Conservation (phyloP, 1,140 invertebrate genomes). For the Lepeophtheirus salmonis region DNA sequence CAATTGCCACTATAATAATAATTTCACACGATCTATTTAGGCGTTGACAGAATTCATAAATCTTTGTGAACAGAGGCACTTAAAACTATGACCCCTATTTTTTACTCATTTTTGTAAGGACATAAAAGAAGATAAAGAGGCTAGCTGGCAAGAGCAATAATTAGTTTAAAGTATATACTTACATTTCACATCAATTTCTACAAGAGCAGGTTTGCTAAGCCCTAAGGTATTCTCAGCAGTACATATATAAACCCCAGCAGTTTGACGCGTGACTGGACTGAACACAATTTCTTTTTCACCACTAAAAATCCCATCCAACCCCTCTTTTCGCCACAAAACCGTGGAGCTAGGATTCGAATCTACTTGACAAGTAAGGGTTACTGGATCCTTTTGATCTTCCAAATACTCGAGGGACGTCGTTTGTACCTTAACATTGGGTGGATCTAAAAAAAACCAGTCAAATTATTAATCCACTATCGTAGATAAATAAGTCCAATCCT, state of each 20-base stretch:
- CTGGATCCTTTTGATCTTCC: conserved; percentile 25
- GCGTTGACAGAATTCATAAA: too few species aligned
- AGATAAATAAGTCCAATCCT: not conserved
- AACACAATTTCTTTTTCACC: conserved; percentile 2
- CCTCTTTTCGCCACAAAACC: conserved; percentile 45
- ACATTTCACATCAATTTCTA: conserved; percentile 72
- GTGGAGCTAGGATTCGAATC: conserved; percentile 66
- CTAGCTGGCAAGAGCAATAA: not conserved
- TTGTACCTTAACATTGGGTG: conserved; percentile 2
- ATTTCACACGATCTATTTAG: too few species aligned
- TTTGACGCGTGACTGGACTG: conserved; percentile 12
- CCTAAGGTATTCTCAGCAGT: conserved; percentile 60
- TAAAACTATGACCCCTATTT: too few species aligned
- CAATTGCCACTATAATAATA: too few species aligned
- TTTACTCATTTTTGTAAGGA: too few species aligned
- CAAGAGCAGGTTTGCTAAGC: conserved; percentile 50
- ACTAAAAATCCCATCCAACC: conserved; percentile 10
- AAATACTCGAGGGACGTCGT: conserved; percentile 2
- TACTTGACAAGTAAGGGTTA: conserved; percentile 53
- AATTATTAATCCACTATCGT: not conserved
- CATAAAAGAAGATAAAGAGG: not conserved
- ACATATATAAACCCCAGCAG: conserved; percentile 53
- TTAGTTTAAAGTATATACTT: conserved; percentile 29
- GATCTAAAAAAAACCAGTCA: conserved; percentile 4
- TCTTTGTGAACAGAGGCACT: too few species aligned